These are phyloP conservation scores for Leptopterna dolabrata DNA, from an alignment of 2,888 invertebrate genomes.

Conservation along the genomic window DNA sequence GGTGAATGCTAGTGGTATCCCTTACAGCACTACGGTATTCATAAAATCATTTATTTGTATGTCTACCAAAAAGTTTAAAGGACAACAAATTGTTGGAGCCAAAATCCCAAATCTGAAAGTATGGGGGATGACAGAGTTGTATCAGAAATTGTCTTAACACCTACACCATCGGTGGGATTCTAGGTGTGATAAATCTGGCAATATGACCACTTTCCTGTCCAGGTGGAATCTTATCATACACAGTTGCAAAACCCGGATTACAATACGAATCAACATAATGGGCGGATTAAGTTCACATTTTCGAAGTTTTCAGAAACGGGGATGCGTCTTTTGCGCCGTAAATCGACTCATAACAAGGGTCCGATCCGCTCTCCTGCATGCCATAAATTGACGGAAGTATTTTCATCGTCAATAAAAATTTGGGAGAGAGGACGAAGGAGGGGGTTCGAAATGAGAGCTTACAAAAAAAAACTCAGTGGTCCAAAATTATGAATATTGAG, in stretches of 20 bases:
- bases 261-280: not conserved
- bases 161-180: no score
- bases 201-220: no score
- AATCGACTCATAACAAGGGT: not conserved
- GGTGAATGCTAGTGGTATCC: no score
- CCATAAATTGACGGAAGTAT: not conserved
- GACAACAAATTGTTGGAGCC: no score
- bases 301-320: not conserved
- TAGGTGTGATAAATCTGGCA: no score
- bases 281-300: not conserved
- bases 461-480: not conserved
- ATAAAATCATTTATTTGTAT: no score
- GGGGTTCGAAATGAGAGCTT: not conserved
- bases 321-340: not conserved
- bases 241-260: not conserved
- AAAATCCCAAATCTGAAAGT: no score
- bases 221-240: not conserved
- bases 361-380: not conserved
- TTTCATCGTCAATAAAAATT: not conserved
- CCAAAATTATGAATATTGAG: not conserved
- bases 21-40: no score
- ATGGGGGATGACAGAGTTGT: no score
- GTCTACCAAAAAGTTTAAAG: no score
- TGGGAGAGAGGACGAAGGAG: not conserved
- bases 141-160: no score